phyloP scores from a whole-genome alignment of 2,888 invertebrate genomes.

The Cataglyphis altisquamis region DNA sequence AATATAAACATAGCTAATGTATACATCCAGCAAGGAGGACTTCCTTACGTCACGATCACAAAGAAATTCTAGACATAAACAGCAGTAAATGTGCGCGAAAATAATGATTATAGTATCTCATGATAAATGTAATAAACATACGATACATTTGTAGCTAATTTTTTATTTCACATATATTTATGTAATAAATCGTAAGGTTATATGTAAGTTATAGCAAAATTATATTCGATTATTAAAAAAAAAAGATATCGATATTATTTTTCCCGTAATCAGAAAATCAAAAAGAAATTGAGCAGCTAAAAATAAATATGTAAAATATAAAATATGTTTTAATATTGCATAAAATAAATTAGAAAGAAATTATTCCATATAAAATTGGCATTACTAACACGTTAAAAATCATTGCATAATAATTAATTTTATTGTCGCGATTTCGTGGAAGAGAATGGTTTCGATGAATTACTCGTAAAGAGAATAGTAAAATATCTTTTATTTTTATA shows the following conservation, averaged over 20 bases:
- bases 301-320: conserved; percentile 9
- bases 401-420: neutral
- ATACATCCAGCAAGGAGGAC: neutral
- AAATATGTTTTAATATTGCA: neutral
- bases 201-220: neutral
- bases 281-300: neutral
- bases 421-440: neutral
- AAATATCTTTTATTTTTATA: conserved; percentile 50
- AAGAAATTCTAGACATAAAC: conserved; percentile 5
- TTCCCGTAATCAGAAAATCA: neutral
- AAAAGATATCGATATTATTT: neutral
- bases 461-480: conserved; percentile 42
- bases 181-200: conserved; percentile 12
- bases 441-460: conserved; percentile 41
- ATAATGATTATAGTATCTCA: conserved; percentile 38
- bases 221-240: conserved; percentile 9
- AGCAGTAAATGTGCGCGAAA: neutral
- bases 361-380: neutral
- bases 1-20: neutral
- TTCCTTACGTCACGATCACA: neutral
- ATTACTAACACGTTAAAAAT: neutral
- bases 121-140: conserved; percentile 33
- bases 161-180: conserved; percentile 44
- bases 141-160: conserved; percentile 42
- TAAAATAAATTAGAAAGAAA: neutral